Conservation (phyloP, 2,888 invertebrate species). For the Dynastes tityus region DNA sequence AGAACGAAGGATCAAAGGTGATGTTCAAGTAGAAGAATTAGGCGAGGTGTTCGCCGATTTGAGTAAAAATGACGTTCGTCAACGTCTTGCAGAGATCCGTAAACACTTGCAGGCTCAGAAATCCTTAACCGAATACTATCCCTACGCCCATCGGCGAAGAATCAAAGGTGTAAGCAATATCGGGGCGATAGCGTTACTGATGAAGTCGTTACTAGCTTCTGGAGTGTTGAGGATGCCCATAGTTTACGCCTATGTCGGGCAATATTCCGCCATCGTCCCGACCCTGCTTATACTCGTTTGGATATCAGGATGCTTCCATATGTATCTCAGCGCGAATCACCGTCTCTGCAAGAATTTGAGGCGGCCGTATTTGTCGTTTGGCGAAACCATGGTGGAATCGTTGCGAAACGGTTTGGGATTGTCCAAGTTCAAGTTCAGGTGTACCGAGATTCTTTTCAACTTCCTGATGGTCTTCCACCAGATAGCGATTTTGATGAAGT, state of each 20-base stretch:
- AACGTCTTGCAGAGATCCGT: not conserved
- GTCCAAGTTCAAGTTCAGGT: not conserved
- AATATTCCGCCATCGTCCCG: not conserved
- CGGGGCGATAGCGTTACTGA: not conserved
- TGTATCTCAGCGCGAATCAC: not conserved
- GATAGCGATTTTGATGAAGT: not conserved
- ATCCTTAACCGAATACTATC: not conserved
- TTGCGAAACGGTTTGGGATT: not conserved
- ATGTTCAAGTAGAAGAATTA: not conserved
- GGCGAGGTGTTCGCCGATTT: not conserved
- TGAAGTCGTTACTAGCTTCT: not conserved
- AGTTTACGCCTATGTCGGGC: not conserved
- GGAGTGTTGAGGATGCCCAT: slow-evolving; percentile 5
- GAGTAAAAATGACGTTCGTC: not conserved
- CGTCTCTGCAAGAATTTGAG: slow-evolving; percentile 4
- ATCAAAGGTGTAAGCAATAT: not conserved
- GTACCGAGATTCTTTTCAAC: not conserved
- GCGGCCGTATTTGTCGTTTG: slow-evolving; percentile 12
- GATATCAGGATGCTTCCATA: slow-evolving; percentile 1
- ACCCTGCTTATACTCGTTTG: slow-evolving; percentile 1
- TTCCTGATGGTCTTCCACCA: slow-evolving; percentile 22
- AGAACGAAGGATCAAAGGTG: not conserved
- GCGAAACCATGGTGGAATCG: slow-evolving; percentile 8
- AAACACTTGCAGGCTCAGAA: not conserved
- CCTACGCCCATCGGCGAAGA: slow-evolving; percentile 11